A percentile compares a stretch with the other conserved stretches of the same genome.
Evolutionary conservation across 2,113 vertebrate species (phyloP).

Genomic region (Prunella himalayana): DNA sequence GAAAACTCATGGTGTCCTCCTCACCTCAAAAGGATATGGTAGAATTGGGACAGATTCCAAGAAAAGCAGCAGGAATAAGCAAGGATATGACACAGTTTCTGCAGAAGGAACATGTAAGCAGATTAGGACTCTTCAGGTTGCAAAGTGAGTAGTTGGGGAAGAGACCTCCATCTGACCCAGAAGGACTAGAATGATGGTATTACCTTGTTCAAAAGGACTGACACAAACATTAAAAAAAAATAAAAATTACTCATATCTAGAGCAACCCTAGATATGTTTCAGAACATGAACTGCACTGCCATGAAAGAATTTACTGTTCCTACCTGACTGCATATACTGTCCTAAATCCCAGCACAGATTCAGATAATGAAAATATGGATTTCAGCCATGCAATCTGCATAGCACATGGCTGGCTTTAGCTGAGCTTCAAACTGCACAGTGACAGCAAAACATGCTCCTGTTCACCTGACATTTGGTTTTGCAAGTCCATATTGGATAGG

Average conservation of each 20-base stretch:
- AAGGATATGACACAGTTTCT: background rate
- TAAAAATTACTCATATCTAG: background rate
- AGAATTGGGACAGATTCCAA: background rate
- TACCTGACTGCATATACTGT: background rate
- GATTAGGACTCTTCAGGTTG: background rate
- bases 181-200: background rate
- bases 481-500: background rate
- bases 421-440: accelerated
- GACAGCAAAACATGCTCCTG: background rate
- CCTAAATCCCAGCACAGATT: background rate
- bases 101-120: background rate
- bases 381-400: background rate
- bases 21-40: background rate
- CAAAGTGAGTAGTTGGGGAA: background rate
- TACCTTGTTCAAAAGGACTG: background rate
- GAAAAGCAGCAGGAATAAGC: background rate
- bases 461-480: background rate
- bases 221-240: background rate
- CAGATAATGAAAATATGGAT: background rate
- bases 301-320: background rate
- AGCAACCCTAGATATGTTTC: background rate
- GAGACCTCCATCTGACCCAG: background rate
- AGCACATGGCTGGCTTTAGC: background rate
- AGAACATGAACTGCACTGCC: background rate
- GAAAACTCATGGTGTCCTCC: background rate